Evolutionary conservation across 2,888 invertebrate species (phyloP).

Genomic region (Orchestes rusci): DNA sequence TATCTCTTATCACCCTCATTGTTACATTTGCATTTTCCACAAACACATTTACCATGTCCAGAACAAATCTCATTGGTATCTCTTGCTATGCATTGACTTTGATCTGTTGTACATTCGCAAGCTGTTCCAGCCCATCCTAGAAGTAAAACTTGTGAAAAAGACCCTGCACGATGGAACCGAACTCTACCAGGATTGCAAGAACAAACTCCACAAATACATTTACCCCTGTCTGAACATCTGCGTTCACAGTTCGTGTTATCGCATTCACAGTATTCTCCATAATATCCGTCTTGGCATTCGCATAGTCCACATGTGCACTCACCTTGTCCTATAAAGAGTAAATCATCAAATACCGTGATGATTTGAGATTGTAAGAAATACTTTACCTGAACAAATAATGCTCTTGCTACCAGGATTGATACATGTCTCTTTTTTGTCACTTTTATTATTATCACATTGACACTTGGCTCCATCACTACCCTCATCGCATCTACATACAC

Average conservation of each 20-base stretch:
- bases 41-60: constrained; percentile 61
- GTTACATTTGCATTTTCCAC: constrained; percentile 56
- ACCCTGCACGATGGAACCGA: too few species aligned
- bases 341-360: neutral
- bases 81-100: constrained; percentile 44
- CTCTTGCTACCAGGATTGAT: constrained; percentile 25
- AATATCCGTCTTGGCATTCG: constrained; percentile 44
- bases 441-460: constrained; percentile 53
- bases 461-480: constrained; percentile 52
- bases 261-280: constrained; percentile 69
- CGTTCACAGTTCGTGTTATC: constrained; percentile 66
- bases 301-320: constrained; percentile 58
- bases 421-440: constrained; percentile 41
- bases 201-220: constrained; percentile 62
- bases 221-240: constrained; percentile 47
- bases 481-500: constrained; percentile 52
- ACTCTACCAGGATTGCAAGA: too few species aligned
- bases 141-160: too few species aligned
- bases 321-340: constrained; percentile 47
- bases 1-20: constrained; percentile 45
- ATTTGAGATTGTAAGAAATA: neutral
- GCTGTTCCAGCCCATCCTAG: constrained; percentile 50
- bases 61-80: constrained; percentile 46
- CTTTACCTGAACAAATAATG: constrained; percentile 34
- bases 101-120: constrained; percentile 55